phyloP scores from a whole-genome alignment of 2,797 vertebrate species.

The Hippoglossus hippoglossus region DNA sequence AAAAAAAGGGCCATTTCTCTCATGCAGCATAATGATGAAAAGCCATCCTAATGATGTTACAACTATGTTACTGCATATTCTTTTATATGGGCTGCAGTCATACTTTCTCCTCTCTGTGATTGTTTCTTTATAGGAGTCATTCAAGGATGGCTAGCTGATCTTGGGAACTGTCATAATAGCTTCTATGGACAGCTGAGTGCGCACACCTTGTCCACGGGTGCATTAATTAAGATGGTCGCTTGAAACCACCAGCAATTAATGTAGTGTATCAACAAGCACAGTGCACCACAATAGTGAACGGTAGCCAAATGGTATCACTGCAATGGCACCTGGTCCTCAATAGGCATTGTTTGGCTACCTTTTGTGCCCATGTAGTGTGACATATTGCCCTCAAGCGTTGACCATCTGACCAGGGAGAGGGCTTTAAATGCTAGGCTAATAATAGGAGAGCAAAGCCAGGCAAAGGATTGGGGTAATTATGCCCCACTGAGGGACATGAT shows the following conservation, averaged over 20 bases:
- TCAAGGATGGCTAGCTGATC: constrained; percentile 74
- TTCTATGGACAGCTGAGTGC: constrained; percentile 55
- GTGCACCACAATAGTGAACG: constrained; percentile 76
- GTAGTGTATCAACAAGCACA: constrained; percentile 68
- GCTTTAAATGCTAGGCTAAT: constrained; percentile 82
- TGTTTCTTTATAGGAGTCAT: constrained; percentile 69
- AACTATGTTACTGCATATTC: constrained; percentile 43
- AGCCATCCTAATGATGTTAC: constrained; percentile 70
- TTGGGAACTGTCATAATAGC: constrained; percentile 60
- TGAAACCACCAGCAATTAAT: constrained; percentile 70
- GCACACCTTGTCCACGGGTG: constrained; percentile 62
- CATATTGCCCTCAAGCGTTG: constrained; percentile 85
- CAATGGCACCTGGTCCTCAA: constrained; percentile 86
- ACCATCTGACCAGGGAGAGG: constrained; percentile 87
- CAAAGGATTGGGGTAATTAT: constrained; percentile 81
- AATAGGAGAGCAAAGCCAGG: constrained; percentile 80
- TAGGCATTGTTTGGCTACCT: constrained; percentile 86
- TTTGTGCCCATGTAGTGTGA: constrained; percentile 86
- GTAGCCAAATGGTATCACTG: constrained; percentile 80
- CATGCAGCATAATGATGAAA: constrained; percentile 73
- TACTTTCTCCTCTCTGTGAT: constrained; percentile 57
- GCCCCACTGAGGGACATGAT: constrained; percentile 83
- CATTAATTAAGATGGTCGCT: constrained; percentile 74
- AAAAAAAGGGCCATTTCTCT: constrained; percentile 50
- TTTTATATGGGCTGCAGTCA: constrained; percentile 55